Percentiles rank a stretch among this genome's conserved stretches.
Evolutionary conservation across 2,888 invertebrate species (phyloP).

Genomic region (Lepetodrilus schrolli): DNA sequence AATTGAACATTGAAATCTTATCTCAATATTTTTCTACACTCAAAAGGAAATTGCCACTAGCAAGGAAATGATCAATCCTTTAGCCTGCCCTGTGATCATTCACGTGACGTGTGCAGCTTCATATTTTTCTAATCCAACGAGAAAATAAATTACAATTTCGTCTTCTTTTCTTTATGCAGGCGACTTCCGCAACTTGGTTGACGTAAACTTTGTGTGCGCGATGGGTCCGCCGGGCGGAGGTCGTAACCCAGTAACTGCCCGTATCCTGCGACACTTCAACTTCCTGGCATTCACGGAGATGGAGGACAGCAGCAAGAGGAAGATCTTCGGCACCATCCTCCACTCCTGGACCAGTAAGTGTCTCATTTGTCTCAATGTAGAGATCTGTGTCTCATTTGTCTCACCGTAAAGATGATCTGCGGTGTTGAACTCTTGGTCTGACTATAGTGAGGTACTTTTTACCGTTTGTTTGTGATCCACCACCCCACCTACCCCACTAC

Average conservation of each 20-base stretch:
- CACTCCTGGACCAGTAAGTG: conserved; percentile 80
- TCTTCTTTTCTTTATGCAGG: too few relatives aligned
- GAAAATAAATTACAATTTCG: too few relatives aligned
- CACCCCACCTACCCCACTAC: neutral
- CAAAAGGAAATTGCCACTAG: too few relatives aligned
- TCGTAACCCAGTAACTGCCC: conserved; percentile 84
- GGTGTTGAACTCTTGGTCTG: neutral
- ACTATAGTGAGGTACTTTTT: too few relatives aligned
- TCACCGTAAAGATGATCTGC: neutral
- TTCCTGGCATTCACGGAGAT: conserved; percentile 86
- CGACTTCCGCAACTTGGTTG: conserved; percentile 82
- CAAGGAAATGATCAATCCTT: too few relatives aligned
- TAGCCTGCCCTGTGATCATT: too few relatives aligned
- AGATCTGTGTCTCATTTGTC: neutral
- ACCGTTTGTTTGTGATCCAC: too few relatives aligned
- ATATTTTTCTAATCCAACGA: too few relatives aligned
- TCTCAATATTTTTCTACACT: too few relatives aligned
- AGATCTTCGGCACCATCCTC: conserved; percentile 84
- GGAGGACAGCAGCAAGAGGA: conserved; percentile 82
- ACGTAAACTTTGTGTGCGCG: conserved; percentile 83
- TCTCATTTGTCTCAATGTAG: too few relatives aligned
- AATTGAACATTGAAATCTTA: too few relatives aligned
- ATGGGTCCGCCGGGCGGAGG: conserved; percentile 90
- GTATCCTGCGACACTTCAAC: conserved; percentile 86
- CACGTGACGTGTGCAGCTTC: too few relatives aligned